Evolutionary conservation across 2,888 invertebrate species (phyloP), one percentile per base, ranked within the genome.

Genomic region (Choristoneura rosaceana): DNA sequence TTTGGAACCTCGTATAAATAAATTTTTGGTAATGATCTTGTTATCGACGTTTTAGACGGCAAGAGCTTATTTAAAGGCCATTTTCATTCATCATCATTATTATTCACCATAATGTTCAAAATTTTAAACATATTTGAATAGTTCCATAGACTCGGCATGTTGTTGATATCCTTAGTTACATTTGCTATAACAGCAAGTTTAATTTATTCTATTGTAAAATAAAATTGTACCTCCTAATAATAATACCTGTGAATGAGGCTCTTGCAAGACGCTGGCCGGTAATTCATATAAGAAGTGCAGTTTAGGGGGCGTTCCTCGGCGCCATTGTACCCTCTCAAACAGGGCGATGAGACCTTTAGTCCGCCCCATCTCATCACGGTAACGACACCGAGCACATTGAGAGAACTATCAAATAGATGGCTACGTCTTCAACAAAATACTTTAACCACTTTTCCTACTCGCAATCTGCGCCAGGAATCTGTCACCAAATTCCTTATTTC

Each of bases 401-500:
- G 71, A 63, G 62, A 71, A 71, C 71, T 71, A 71, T 68, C 67
- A 71, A 71, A 71, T 55, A 68, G 62, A 71, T 71, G 67, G 58
- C 52, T 60, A 65, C 67, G 58, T 66, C 65, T 62, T 62, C 67
- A 73, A 69, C 68, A 52, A 60, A 73, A 73, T 69, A 62, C 67
- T 67, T 71, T 50, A 68, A 68, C 62, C 67, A 68, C 71, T 38
- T 73, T 64, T 69, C 62, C 71, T 66, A 52, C 52, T 41, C 41
- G 67, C 62, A 70, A 74, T 70, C 55, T 74, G 43, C 34, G 47
- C 34, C 17, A 38, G 50, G 38, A 67, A 70, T 74, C 65, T 66
- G 66, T 74, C 62, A 75, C 74, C 64, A 70, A 76, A 74, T 77
- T 76, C 76, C 71, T 75, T 76, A 78, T 76, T 77, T 77, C 71